Conservation (phyloP, 2,797 vertebrate species). For the Lagorchestes hirsutus region DNA sequence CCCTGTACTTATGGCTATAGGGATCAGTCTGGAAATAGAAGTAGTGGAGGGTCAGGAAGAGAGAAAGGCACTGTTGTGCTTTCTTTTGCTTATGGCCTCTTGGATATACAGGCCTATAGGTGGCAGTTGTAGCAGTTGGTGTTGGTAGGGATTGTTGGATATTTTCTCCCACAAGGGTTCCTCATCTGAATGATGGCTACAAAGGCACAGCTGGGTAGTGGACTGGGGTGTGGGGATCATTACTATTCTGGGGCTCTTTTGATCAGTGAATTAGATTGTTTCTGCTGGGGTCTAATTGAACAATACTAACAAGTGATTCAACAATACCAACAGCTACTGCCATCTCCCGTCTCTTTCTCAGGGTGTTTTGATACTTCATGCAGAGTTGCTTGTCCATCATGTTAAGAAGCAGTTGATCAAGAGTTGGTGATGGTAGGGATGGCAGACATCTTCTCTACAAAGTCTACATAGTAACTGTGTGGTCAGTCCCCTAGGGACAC, state of each 20-base stretch:
- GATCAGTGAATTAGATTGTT: neutral
- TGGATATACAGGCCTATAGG: neutral
- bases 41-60: neutral
- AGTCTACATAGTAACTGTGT: neutral
- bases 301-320: neutral
- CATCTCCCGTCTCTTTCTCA: neutral
- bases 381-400: neutral
- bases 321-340: neutral
- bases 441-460: neutral
- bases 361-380: neutral
- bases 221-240: neutral
- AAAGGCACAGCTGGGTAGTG: neutral
- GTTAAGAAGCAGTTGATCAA: neutral
- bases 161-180: neutral
- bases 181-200: neutral
- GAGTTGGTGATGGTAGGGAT: neutral
- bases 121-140: neutral
- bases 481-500: neutral
- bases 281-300: neutral
- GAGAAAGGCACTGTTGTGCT: neutral
- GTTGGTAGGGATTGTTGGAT: neutral
- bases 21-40: neutral
- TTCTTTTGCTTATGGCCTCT: neutral
- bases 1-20: neutral
- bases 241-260: neutral